Conservation (phyloP, 2,888 invertebrate genomes). For the Rotaria socialis region DNA sequence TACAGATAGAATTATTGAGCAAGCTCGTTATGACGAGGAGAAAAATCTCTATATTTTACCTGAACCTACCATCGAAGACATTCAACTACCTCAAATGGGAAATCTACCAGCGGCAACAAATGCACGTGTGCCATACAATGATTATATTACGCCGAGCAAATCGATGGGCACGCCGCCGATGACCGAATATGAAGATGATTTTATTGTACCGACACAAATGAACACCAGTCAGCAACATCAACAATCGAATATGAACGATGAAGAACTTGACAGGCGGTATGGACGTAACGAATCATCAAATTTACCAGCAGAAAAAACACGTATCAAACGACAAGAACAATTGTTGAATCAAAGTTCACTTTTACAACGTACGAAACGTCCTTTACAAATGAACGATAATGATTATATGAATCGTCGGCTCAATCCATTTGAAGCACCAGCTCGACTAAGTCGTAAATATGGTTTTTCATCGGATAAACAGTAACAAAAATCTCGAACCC, state of each 20-base stretch:
- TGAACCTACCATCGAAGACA: constrained; percentile 66
- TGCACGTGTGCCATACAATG: not conserved
- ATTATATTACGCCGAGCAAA: not conserved
- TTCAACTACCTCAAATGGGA: constrained; percentile 65
- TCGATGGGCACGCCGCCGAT: not conserved
- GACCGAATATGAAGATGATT: not conserved
- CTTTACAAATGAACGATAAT: not conserved
- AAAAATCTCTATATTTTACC: constrained; percentile 70
- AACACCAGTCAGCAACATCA: not conserved
- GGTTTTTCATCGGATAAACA: not conserved
- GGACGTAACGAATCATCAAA: not conserved
- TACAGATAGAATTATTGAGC: constrained; percentile 68
- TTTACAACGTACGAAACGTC: not conserved
- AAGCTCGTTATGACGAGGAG: constrained; percentile 72
- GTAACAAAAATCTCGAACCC: not conserved
- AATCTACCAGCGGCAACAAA: not conserved
- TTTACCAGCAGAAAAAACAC: not conserved
- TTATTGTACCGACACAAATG: not conserved
- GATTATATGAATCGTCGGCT: constrained; percentile 34
- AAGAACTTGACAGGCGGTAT: not conserved
- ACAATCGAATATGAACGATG: too few relatives aligned
- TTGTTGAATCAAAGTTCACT: not conserved
- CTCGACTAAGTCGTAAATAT: not conserved
- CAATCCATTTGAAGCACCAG: not conserved
- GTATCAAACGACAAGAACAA: not conserved